Base-by-base conservation (phyloP, 2,888 invertebrate genomes). In the Taphrorychus bicolor region DNA sequence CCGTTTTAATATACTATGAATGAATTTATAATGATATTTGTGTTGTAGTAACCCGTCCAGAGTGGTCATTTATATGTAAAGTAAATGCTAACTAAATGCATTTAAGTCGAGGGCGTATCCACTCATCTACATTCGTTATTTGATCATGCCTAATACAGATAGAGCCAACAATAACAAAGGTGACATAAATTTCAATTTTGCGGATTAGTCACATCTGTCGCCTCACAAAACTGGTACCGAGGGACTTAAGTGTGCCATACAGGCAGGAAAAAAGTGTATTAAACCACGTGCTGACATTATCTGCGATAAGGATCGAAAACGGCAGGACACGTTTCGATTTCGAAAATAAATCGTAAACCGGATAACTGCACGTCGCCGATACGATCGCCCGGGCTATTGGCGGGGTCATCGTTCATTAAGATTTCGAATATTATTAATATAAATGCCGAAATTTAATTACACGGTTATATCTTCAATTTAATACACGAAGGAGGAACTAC, bases 281-380 rank as follows among this genome's bases (percentile, higher is more conserved):
- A 69, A 60, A 42, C 69, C 65, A 69, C 65, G 65, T 66, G 69
- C 58, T 66, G 66, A 69, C 65, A 59, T 66, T 66, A 66, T 69
- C 65, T 16, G 4, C 16, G 53, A 56, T 41, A 56, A 61, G 41
- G 56, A 69, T 69, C 69, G 24, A 24, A 17, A 32, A 45, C 54
- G n/a, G 14, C 52, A 21, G 61, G 63, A 65, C 64, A 54, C 66
- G 52, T 69, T 70, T 66, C 61, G 64, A 67, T 70, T 70, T 59
- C 67, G 63, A 71, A 71, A 71, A 72, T 71, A 71, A 72, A 72
- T 72, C 70, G 65, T 70, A 66, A 71, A 68, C 66, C 72, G 64
- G 59, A 70, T 72, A 72, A 72, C 72, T 71, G 72, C 72, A 72
- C 62, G 68, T 71, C 66, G 65, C 59, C 61, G 73, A 73, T 73